These are phyloP conservation scores for Pelodytes ibericus DNA, from an alignment of 2,797 vertebrate species.

Conservation along the genomic window DNA sequence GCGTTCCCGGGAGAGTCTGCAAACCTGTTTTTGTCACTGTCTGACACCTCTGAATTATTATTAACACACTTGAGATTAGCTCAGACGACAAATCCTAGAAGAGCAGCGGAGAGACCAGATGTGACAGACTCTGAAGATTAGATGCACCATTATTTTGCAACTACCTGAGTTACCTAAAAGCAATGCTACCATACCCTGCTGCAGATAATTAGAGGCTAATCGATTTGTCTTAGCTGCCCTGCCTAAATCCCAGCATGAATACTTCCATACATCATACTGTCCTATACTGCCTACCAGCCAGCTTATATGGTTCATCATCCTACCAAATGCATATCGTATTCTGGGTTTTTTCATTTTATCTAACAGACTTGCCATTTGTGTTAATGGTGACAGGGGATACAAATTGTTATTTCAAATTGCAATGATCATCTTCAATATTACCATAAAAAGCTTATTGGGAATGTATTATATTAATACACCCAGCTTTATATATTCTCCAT, in stretches of 20 bases:
- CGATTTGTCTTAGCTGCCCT: background rate
- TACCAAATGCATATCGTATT: no score
- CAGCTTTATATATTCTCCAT: no score
- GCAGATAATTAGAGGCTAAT: background rate
- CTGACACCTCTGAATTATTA: conserved; percentile 68
- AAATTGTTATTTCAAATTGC: no score
- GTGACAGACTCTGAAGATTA: conserved; percentile 64
- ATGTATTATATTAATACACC: no score
- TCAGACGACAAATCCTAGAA: conserved; percentile 64
- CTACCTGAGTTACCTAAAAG: conserved; percentile 61
- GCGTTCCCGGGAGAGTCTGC: conserved; percentile 19
- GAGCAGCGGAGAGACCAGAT: conserved; percentile 69
- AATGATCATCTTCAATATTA: no score
- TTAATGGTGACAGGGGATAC: no score
- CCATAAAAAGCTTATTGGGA: no score
- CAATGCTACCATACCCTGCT: background rate
- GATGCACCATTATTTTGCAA: conserved; percentile 62
- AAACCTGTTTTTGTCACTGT: conserved; percentile 52
- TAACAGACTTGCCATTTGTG: no score
- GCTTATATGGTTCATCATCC: no score
- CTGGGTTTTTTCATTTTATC: no score
- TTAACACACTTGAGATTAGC: conserved; percentile 68
- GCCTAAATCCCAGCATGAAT: background rate
- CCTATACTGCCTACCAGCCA: no score
- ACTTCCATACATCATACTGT: background rate